These are phyloP conservation scores for Pasiphila rectangulata DNA, from an alignment of 2,888 invertebrate genomes.

Conservation along the genomic window DNA sequence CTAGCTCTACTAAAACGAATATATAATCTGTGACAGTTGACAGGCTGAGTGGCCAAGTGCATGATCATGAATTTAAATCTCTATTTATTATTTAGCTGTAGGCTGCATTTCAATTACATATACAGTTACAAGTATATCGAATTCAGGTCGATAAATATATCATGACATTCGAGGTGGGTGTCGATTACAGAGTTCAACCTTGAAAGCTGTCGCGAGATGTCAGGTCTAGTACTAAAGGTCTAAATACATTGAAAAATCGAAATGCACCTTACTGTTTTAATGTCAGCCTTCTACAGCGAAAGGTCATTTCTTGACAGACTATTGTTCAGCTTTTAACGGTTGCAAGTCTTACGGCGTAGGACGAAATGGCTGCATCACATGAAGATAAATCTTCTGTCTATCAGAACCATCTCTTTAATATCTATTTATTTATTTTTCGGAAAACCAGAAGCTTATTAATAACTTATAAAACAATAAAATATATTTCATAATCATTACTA, in stretches of 20 bases:
- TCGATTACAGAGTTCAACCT: constrained; percentile 59
- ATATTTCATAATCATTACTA: too few species aligned
- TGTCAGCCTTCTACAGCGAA: neutral
- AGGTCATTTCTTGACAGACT: neutral
- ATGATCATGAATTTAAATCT: constrained; percentile 40
- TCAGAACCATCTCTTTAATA: too few species aligned
- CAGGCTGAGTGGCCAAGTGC: constrained; percentile 27
- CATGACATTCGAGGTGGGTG: constrained; percentile 49
- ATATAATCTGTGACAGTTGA: constrained; percentile 10
- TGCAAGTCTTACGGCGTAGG: too few species aligned
- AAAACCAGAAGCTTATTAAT: too few species aligned
- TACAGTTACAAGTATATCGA: constrained; percentile 45
- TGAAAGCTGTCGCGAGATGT: constrained; percentile 58
- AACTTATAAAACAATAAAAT: too few species aligned
- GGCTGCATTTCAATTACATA: constrained; percentile 37
- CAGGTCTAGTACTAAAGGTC: constrained; percentile 37
- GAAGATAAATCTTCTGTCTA: too few species aligned
- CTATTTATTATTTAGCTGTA: constrained; percentile 25
- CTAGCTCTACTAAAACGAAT: constrained; percentile 4
- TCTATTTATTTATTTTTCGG: too few species aligned
- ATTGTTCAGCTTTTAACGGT: too few species aligned
- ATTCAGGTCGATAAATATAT: constrained; percentile 49
- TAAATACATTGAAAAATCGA: neutral
- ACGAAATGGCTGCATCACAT: too few species aligned
- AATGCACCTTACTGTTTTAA: neutral